phyloP scores from a whole-genome alignment of 2,888 invertebrate species.

The Mechanitis mazaeus region DNA sequence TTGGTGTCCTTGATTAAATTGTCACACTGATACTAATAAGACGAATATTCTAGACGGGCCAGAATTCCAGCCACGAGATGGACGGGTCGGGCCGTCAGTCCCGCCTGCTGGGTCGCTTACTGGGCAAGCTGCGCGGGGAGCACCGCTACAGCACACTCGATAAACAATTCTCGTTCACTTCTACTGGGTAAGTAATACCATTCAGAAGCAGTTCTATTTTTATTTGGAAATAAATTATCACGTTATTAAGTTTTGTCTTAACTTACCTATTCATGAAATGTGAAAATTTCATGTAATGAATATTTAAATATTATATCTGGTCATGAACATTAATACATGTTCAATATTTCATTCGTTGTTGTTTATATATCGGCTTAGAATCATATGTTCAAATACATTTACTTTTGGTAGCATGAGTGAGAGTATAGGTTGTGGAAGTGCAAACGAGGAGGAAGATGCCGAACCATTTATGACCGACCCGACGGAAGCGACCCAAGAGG shows the following conservation, averaged over 20 bases:
- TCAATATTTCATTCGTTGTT: too few species aligned
- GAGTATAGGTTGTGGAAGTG: constrained; percentile 51
- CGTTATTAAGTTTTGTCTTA: too few species aligned
- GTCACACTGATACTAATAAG: not conserved
- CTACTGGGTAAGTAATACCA: constrained; percentile 45
- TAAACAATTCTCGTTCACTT: constrained; percentile 52
- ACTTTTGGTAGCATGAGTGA: constrained; percentile 44
- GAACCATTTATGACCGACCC: not conserved
- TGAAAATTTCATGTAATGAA: too few species aligned
- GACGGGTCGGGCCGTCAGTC: constrained; percentile 52
- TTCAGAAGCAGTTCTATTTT: not conserved
- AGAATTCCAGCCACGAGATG: not conserved
- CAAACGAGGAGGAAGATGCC: constrained; percentile 42
- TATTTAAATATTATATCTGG: too few species aligned
- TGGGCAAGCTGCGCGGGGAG: constrained; percentile 60
- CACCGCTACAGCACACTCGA: constrained; percentile 46
- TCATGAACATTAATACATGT: too few species aligned
- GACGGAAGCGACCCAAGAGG: constrained; percentile 29
- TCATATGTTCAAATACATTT: too few species aligned
- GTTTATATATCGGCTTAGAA: too few species aligned
- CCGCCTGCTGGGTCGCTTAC: constrained; percentile 53
- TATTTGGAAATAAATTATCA: too few species aligned
- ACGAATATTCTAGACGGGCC: not conserved
- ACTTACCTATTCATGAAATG: too few species aligned
- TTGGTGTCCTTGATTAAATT: not conserved